Evolutionary conservation across 2,888 invertebrate genomes (phyloP), one percentile per base, ranked within the genome.

Genomic region (Plebejus argus): DNA sequence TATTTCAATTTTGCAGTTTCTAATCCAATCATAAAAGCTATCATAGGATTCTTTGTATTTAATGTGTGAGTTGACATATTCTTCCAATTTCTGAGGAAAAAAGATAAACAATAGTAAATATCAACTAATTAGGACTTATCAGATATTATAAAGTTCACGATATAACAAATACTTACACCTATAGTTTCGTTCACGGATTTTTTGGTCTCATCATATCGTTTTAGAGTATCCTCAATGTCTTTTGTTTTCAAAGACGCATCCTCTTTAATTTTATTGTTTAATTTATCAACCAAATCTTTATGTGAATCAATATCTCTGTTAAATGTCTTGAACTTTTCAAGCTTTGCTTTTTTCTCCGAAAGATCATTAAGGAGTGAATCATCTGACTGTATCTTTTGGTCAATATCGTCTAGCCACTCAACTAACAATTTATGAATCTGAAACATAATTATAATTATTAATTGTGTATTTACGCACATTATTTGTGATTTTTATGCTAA

Each of bases 331-430:
- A 97, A 97, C 88, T 98, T 99, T 87, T 99, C 99, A 28, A 98
- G 87, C 70, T 97, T 96, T 0, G 98, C 97, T 83, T 97, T 96
- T 90, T 99, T 99, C 87, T 99, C 99, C 76, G 98, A 97, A 1
- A 99, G 92, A 86, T 99, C 98, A 84, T 98, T 97, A 45, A 97
- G 95, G 79, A 96, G 95, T 12, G 95, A 95, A 84, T 97, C 96
- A 79, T 96, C 96, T 1, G 96, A 95, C 85, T 96, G 96, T 8
- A 98, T 95, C 88, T 98, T 98, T 75, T 96, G 96, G 85, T 98
- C 98, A 79, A 98, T 96, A 85, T 99, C 99, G 80, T 97, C 97
- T 78, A 99, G 91, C 98, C 99, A 99, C 85, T 98, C 97, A 7
- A 96, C 94, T 78, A 99, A 94, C 70, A 98, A 95, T 85, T 97